Evolutionary conservation across 1,140 invertebrate genomes (phyloP), one percentile per base, ranked within the genome.

Genomic region (Zaprionus inermis): DNA sequence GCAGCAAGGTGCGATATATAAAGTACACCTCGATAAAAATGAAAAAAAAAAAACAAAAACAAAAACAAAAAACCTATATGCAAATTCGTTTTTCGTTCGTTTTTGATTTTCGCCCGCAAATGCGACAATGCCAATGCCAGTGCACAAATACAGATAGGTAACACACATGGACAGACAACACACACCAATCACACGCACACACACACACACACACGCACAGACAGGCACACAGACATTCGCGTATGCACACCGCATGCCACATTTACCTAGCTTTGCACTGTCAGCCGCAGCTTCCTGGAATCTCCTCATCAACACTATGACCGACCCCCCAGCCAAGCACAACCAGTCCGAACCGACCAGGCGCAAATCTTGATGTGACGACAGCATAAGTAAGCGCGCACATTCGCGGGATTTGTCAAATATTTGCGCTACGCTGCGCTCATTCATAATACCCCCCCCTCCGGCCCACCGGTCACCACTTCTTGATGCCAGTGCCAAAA

Each of bases 341-440:
- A 38, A 12, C 9, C 12, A 12, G n/a, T 12, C 4, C 30, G 36
- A 38, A 12, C 14, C 30, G 18, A 22, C 16, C 44, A 49, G 44
- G 44, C 44, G 44, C 60, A 61, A 44, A 70, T 60, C 55, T 59
- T 57, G 74, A 74, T 63, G 76, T 76, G 83, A 66, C 85, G 82
- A 85, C 82, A 86, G 86, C 83, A 88, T 86, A 86, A 86, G 82
- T 88, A 86, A 88, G 82, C 83, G 83, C 78, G 83, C 78, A 76
- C 81, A 88, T 86, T 83, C 83, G 83, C 83, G 79, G 83, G 83
- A 88, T 86, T 86, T 86, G 83, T 86, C 83, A 86, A 86, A 88
- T 86, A 86, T 86, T 86, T 86, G 83, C 80, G 83, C 83, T 74
- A 86, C 83, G 83, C 84, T 86, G 67, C 73, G 70, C 83, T 86